These are phyloP conservation scores for Lepidocyrtoides sp. DNA, from an alignment of 2,888 invertebrate genomes.

Conservation along the genomic window DNA sequence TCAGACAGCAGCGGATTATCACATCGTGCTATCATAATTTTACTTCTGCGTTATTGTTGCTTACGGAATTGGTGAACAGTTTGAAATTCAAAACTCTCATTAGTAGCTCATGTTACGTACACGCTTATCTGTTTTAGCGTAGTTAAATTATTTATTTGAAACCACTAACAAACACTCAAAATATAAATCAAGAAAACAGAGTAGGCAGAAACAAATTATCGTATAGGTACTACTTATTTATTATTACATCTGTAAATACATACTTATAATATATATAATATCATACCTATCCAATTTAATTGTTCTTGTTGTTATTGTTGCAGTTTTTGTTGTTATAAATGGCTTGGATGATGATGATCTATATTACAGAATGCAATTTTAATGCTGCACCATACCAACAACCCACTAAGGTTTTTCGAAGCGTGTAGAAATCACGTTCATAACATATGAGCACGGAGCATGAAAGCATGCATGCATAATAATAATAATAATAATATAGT, in stretches of 20 bases:
- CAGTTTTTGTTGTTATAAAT: not conserved
- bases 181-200: constrained; percentile 29
- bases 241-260: not conserved
- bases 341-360: constrained; percentile 27
- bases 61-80: not conserved
- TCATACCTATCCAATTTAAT: not conserved
- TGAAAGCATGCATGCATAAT: constrained; percentile 43
- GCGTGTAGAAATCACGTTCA: constrained; percentile 54
- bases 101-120: not conserved
- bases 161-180: constrained; percentile 30
- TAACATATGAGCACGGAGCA: constrained; percentile 62
- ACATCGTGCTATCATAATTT: not conserved
- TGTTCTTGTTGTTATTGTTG: not conserved
- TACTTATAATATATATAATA: no score
- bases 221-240: not conserved
- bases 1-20: not conserved
- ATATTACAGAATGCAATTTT: not conserved
- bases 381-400: not conserved
- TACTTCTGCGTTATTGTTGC: not conserved
- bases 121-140: not conserved
- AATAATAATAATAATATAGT: constrained; percentile 5
- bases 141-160: constrained; percentile 36
- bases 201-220: not conserved
- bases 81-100: constrained; percentile 10
- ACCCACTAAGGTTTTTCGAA: constrained; percentile 56